Evolutionary conservation across 2,888 invertebrate genomes (phyloP), one percentile per base, ranked within the genome.

Genomic region (Scelioninae gen. 1): DNA sequence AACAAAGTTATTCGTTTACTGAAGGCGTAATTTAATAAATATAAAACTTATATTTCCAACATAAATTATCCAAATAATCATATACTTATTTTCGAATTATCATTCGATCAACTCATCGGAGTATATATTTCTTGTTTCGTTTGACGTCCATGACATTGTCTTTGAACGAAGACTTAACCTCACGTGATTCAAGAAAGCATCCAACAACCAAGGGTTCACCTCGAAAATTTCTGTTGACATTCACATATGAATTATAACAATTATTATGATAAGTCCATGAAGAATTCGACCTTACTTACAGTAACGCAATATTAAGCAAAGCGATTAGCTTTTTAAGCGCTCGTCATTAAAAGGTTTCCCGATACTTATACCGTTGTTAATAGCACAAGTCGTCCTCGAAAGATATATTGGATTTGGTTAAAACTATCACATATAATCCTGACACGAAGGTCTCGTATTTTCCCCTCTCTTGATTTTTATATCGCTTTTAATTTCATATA

Each of bases 361-460:
- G 65, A 85, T 86, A 88, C 80, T 87, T 86, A 87, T 85, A 85
- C 85, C 85, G 79, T 78, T 81, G 84, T 86, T 90, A 89, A 89
- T 89, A 87, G 85, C 87, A 88, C 89, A 88, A 88, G 83, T 82
- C 86, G 86, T 82, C 90, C 87, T 89, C 88, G 86, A 83, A 83
- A 83, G 76, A 81, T 83, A 87, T 87, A 89, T 90, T 88, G 87
- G 87, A 88, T 90, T 88, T 88, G 78, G 78, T 82, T 84, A 74
- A 85, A 86, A 83, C 84, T 85, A 86, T 86, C 79, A 65, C 75
- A 58, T 47, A 56, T 82, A 81, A 83, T 83, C 72, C 60, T 45
- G 47, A 31, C 34, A 40, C 63, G 63, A 80, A 83, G 82, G 82
- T 83, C 77, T 76, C 47, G 68, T 55, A 63, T 43, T 66, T 68